Percentiles rank a stretch among this genome's conserved stretches.
phyloP scores from a whole-genome alignment of 2,797 vertebrate species.

The Ctenochaetus hawaiiensis region DNA sequence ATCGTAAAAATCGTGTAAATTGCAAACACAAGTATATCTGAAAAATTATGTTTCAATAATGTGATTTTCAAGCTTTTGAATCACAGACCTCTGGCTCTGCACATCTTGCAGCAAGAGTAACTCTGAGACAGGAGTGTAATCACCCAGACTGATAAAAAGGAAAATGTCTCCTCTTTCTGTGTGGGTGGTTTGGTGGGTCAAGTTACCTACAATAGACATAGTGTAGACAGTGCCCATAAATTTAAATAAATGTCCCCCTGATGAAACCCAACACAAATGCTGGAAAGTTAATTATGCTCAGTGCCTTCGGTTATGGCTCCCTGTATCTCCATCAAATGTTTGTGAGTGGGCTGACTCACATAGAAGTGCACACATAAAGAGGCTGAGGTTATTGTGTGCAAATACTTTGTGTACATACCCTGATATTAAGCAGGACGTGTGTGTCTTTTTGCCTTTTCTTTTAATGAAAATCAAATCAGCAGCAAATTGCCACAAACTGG shows the following conservation, averaged over 20 bases:
- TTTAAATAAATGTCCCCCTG: constrained; percentile 54
- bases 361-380: constrained; percentile 17
- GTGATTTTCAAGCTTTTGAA: neutral
- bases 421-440: constrained; percentile 25
- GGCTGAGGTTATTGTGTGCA: constrained; percentile 16
- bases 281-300: constrained; percentile 43
- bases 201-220: constrained; percentile 28
- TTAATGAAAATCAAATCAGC: constrained; percentile 30
- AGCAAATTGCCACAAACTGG: constrained; percentile 20
- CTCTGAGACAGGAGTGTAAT: constrained; percentile 26
- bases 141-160: constrained; percentile 21
- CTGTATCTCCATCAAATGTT: constrained; percentile 13
- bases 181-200: constrained; percentile 35
- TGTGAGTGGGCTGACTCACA: constrained; percentile 2
- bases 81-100: neutral
- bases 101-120: neutral
- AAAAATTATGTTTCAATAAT: neutral
- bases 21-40: neutral
- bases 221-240: constrained; percentile 9
- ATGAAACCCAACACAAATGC: constrained; percentile 40
- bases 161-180: constrained; percentile 17
- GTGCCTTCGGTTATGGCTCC: constrained; percentile 20
- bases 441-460: constrained; percentile 40
- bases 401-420: neutral
- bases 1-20: neutral